phyloP scores from a whole-genome alignment of 2,888 invertebrate species.

The Tiliacea citrago region DNA sequence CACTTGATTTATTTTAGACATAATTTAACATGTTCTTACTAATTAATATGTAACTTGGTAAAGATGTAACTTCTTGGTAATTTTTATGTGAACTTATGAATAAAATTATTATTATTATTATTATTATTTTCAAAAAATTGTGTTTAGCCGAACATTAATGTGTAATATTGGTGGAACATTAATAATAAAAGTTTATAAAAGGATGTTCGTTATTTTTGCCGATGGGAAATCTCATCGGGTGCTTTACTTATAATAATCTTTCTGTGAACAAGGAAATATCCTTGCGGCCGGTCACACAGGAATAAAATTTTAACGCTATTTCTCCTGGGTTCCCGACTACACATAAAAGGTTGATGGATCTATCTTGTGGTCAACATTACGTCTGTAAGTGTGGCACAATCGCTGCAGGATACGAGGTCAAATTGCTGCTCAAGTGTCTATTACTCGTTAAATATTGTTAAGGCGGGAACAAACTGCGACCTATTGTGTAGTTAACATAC shows the following conservation, averaged over 20 bases:
- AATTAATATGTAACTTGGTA: too few species aligned
- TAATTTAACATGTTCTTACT: too few species aligned
- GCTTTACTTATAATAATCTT: neutral
- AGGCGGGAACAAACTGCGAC: neutral
- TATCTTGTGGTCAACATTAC: slow-evolving; percentile 48
- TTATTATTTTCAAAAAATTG: too few species aligned
- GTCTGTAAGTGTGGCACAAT: slow-evolving; percentile 31
- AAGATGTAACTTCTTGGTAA: too few species aligned
- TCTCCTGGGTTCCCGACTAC: too few species aligned
- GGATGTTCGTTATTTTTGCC: neutral
- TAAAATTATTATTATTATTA: too few species aligned
- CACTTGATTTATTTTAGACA: too few species aligned
- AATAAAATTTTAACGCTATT: slow-evolving; percentile 3
- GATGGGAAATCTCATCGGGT: neutral
- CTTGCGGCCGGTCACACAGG: slow-evolving; percentile 7
- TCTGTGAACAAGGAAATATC: neutral
- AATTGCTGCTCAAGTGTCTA: slow-evolving; percentile 17
- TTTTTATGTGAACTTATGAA: too few species aligned
- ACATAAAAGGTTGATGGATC: slow-evolving; percentile 24
- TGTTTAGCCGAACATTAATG: too few species aligned
- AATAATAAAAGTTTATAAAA: neutral
- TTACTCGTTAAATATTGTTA: slow-evolving; percentile 7
- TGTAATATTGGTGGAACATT: too few species aligned
- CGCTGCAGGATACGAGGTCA: slow-evolving; percentile 59
- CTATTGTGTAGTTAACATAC: neutral